Evolutionary conservation across 2,888 invertebrate genomes (phyloP), one percentile per base, ranked within the genome.

Genomic region (Euphydryas editha): DNA sequence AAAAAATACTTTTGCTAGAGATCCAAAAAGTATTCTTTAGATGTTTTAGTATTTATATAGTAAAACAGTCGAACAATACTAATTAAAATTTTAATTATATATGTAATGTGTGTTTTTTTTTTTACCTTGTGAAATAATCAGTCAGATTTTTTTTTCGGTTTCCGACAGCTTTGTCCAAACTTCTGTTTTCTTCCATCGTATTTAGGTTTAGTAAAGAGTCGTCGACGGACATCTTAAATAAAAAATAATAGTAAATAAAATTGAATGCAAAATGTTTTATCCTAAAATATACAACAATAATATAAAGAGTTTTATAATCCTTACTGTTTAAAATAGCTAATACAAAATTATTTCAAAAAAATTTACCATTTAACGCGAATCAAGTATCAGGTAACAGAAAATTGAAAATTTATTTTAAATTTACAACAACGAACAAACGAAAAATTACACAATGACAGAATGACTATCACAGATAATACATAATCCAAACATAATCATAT

Each of bases 51-150:
- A n/a, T n/a, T n/a, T n/a, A n/a, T n/a, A n/a, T n/a, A n/a, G n/a
- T n/a, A n/a, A n/a, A n/a, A n/a, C n/a, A n/a, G n/a, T n/a, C n/a
- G n/a, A n/a, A n/a, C n/a, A n/a, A n/a, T n/a, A n/a, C n/a, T n/a
- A n/a, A n/a, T 11, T 17, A 39, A 10, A 39, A 39, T 11, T 8
- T 36, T 6, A 6, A 8, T 36, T 46, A 17, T 7, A 18, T 7
- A 46, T 46, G 8, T 8, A 7, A 10, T 6, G 13, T 6, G 15
- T 13, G 13, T 2, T 15, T 15, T 17, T 36, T 1, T 10, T 15
- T 17, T 36, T 63, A 66, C 70, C 51, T 67, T 20, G 65, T 42
- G 51, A 67, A 70, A 65, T 70, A 70, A n/a, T 70, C 67, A 15
- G 65, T 65, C 11, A 70, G 42, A 30, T 59, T 20, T 51, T 67